These are phyloP conservation scores for Platycercus adscitus DNA, from an alignment of 2,113 vertebrate genomes.

Conservation along the genomic window DNA sequence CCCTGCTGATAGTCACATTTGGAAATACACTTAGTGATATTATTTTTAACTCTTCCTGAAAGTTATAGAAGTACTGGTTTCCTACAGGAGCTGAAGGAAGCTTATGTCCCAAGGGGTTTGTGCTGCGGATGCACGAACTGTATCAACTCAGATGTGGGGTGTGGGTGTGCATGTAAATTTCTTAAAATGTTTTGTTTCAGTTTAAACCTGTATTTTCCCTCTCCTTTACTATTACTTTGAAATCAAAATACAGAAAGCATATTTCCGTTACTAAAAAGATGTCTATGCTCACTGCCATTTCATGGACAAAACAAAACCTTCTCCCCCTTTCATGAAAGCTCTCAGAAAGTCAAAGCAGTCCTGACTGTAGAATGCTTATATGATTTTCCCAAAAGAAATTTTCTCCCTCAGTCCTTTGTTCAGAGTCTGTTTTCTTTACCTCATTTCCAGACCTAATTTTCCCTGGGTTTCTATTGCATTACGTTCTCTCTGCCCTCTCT, in stretches of 20 bases:
- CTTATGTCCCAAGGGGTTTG: neutral
- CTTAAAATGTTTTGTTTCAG: neutral
- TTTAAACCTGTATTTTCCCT: neutral
- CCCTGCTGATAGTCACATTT: neutral
- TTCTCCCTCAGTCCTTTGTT: neutral
- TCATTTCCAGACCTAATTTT: constrained; percentile 52
- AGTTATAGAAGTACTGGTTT: neutral
- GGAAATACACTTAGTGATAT: constrained; percentile 36
- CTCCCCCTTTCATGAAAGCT: neutral
- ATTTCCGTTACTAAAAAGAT: neutral
- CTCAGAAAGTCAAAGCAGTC: neutral
- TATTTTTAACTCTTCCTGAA: constrained; percentile 62
- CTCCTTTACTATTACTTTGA: neutral
- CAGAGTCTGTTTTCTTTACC: constrained; percentile 4
- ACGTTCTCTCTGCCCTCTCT: neutral
- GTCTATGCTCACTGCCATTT: neutral
- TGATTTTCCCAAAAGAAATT: neutral
- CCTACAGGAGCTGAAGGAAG: constrained; percentile 14
- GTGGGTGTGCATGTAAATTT: fast-evolving
- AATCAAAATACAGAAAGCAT: neutral
- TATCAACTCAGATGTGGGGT: neutral
- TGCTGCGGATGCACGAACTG: neutral
- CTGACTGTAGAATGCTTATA: neutral
- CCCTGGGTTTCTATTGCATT: constrained; percentile 32
- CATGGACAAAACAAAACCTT: neutral